phyloP scores from a whole-genome alignment of 2,888 invertebrate species.

The Trilocha varians region DNA sequence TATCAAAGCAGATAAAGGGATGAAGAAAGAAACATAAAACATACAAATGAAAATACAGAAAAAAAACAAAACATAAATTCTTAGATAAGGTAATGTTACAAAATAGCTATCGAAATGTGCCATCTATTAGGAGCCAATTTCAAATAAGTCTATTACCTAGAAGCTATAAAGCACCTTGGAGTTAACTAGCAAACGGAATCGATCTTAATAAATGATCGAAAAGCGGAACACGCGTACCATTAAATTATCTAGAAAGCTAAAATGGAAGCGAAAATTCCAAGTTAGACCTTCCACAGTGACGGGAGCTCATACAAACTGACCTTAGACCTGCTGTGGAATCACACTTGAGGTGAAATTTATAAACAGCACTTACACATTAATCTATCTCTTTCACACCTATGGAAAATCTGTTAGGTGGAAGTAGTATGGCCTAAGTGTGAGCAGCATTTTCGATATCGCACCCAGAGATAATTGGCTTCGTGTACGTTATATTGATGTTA shows the following conservation, averaged over 20 bases:
- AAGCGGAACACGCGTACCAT: slow-evolving; percentile 3
- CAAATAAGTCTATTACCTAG: background rate
- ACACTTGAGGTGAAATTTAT: slow-evolving; percentile 3
- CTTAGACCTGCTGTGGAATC: slow-evolving; percentile 22
- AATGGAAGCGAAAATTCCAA: slow-evolving; percentile 10
- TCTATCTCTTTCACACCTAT: background rate
- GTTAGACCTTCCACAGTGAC: slow-evolving; percentile 19
- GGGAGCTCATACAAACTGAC: slow-evolving; percentile 26
- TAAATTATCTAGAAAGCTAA: slow-evolving; percentile 12
- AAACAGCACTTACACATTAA: background rate
- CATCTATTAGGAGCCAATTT: no score
- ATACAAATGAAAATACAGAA: no score
- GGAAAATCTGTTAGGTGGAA: background rate
- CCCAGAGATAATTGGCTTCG: background rate
- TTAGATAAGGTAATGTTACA: no score
- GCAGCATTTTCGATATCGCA: background rate
- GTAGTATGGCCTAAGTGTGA: background rate
- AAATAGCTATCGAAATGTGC: no score
- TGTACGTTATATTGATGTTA: background rate
- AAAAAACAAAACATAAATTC: no score
- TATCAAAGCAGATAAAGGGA: no score
- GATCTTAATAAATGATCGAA: slow-evolving; percentile 3
- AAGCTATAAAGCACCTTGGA: background rate
- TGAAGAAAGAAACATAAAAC: no score
- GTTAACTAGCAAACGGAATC: background rate